These are phyloP conservation scores for Seira musarum DNA, from an alignment of 2,888 invertebrate species.

Conservation along the genomic window DNA sequence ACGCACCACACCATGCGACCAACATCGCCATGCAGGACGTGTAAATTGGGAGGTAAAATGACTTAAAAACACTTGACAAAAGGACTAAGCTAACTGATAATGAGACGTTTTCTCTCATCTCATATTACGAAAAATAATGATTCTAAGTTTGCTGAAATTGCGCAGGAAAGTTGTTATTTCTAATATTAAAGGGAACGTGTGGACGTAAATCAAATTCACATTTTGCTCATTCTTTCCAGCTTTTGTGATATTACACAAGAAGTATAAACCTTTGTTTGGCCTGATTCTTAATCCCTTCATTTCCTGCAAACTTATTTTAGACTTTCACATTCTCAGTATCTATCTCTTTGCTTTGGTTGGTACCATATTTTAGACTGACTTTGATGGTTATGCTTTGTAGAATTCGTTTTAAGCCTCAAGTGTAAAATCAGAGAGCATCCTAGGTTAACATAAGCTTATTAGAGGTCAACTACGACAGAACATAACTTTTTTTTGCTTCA, in stretches of 20 bases:
- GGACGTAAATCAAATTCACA: conserved; percentile 13
- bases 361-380: neutral
- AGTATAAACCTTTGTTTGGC: neutral
- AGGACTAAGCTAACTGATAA: neutral
- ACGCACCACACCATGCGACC: too few species aligned
- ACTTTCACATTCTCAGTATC: neutral
- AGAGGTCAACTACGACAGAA: too few species aligned
- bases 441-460: neutral
- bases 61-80: neutral
- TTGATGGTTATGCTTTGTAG: neutral
- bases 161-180: neutral
- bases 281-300: conserved; percentile 12
- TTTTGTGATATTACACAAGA: neutral
- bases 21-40: too few species aligned
- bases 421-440: conserved; percentile 2
- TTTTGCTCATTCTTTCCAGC: conserved; percentile 1
- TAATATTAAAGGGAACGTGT: neutral
- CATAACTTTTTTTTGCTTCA: neutral
- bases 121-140: conserved; percentile 8
- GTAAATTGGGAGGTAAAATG: too few species aligned
- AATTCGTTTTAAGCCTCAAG: neutral
- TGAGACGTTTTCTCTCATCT: conserved; percentile 3
- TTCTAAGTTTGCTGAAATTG: neutral
- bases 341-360: conserved; percentile 4
- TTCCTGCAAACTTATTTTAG: neutral